Evolutionary conservation across 2,113 vertebrate species (phyloP), one percentile per base, ranked within the genome.

Genomic region (Dipodomys ordii): DNA sequence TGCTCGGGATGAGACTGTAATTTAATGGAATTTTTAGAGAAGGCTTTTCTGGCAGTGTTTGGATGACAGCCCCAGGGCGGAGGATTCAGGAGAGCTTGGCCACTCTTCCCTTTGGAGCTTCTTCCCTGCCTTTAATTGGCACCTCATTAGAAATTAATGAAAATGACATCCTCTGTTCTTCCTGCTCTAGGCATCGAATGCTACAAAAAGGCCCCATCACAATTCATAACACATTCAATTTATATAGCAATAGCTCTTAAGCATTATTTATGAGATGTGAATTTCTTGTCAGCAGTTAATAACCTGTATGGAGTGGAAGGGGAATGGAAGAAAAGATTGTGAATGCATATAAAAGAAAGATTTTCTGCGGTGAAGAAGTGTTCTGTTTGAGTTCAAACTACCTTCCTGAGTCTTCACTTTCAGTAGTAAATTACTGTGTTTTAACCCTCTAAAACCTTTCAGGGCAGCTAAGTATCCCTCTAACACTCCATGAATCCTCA

Each of bases 121-220:
- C 97, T 97, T 98, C 98, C 97, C 98, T 97, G 97, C 95, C 98
- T 98, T 98, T 98, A 98, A 98, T 98, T 98, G 98, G 98, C 97
- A 98, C 98, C 98, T 98, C 98, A 98, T 98, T 98, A 98, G 98
- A 98, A 98, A 98, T 98, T 98, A 98, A 98, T 98, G 98, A 98
- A 98, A 98, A 98, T 98, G 97, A 98, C 98, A 98, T 98, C 98
- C 97, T 98, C 98, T 98, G 97, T 98, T 98, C 98, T 98, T 98
- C 97, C 97, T 97, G 98, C 98, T 98, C 94, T 88, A 85, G 98
- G 98, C 98, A 27, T 7, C 32, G 93, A 98, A 97, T 18, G 92
- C 97, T 98, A 98, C 98, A 98, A 98, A 98, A 98, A 98, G 98
- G 93, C 97, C 98, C 97, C 97, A 98, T 98, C 98, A 97, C 98